Evolutionary conservation across 2,888 invertebrate species (phyloP).

Genomic region (Nomada ruficornis): DNA sequence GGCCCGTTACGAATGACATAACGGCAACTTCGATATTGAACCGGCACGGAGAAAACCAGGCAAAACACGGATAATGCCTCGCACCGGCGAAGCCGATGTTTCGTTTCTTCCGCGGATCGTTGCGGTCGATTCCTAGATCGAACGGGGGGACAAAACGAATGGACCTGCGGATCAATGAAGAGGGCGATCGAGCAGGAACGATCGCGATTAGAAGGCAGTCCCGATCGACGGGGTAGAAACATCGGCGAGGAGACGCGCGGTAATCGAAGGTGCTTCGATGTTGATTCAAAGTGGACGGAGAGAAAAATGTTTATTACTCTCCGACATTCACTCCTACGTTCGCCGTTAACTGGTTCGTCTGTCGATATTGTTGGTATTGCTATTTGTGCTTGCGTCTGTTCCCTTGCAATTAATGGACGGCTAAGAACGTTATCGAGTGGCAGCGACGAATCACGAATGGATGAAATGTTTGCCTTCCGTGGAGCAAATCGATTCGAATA

Average conservation of each 20-base stretch:
- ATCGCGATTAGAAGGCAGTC: constrained; percentile 8
- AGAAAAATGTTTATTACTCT: constrained; percentile 14
- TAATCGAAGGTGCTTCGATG: neutral
- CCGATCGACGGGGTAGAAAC: constrained; percentile 4
- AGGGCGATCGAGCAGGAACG: neutral
- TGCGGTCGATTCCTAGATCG: constrained; percentile 53
- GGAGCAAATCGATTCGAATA: too few relatives aligned
- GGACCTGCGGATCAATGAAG: neutral
- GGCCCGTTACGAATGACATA: constrained; percentile 72
- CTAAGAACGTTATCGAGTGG: too few relatives aligned
- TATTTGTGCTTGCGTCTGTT: neutral
- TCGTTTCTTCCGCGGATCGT: constrained; percentile 57
- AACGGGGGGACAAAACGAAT: constrained; percentile 21
- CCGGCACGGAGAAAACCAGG: constrained; percentile 38
- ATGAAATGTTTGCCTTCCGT: too few relatives aligned
- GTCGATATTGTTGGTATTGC: constrained; percentile 6
- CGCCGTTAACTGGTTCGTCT: neutral
- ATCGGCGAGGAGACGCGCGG: neutral
- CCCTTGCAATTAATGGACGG: too few relatives aligned
- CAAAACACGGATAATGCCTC: constrained; percentile 53
- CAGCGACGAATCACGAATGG: too few relatives aligned
- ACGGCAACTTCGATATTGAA: constrained; percentile 63
- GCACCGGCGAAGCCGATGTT: constrained; percentile 50
- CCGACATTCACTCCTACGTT: neutral
- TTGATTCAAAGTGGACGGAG: neutral